Evolutionary conservation across 2,113 vertebrate genomes (phyloP).

Genomic region (Hemiscyllium ocellatum): DNA sequence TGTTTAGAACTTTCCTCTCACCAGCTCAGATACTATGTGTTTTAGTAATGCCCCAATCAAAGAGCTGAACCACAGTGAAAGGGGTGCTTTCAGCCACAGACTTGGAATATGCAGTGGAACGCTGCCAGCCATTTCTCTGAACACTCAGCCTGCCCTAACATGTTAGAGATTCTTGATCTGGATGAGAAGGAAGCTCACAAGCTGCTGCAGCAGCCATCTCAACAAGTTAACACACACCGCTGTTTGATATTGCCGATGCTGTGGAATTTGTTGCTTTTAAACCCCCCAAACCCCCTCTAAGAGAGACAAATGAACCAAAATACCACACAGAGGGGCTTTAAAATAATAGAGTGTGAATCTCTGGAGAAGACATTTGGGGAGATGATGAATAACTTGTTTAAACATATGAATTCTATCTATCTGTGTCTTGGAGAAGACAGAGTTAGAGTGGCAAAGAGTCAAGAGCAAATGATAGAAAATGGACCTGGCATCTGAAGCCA

Average conservation of each 20-base stretch:
- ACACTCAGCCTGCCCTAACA: background rate
- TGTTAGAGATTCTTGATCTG: background rate
- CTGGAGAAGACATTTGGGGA: background rate
- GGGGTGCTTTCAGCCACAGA: background rate
- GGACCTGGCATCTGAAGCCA: background rate
- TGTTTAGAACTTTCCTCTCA: background rate
- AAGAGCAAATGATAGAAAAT: background rate
- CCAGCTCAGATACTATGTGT: background rate
- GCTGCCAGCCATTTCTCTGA: background rate
- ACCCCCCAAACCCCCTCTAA: no score
- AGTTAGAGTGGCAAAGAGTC: background rate
- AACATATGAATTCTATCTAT: background rate
- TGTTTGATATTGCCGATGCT: background rate
- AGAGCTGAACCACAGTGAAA: background rate
- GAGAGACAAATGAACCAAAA: background rate
- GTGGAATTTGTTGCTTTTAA: background rate
- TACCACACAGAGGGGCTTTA: background rate
- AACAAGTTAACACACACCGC: background rate
- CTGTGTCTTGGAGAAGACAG: background rate
- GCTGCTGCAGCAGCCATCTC: background rate
- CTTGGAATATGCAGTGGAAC: background rate
- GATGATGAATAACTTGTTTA: background rate
- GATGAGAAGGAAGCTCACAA: background rate
- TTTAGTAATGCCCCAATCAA: background rate
- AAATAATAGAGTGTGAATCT: background rate